A percentile compares a stretch with the other conserved stretches of the same genome.
Evolutionary conservation across 2,888 invertebrate genomes (phyloP).

Genomic region (Caenorhabditis drosophilae): DNA sequence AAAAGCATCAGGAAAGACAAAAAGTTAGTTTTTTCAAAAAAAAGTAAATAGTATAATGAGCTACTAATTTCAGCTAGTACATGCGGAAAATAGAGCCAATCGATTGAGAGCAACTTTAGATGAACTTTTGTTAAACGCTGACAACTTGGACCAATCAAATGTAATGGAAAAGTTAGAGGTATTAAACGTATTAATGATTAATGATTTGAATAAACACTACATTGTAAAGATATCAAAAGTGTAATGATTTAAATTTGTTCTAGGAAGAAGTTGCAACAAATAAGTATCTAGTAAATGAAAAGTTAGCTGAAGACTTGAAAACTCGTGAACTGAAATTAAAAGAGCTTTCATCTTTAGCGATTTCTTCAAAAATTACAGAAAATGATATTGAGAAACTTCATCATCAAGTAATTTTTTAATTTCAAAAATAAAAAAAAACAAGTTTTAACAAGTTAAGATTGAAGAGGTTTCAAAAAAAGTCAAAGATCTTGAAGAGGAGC

Average conservation of each 20-base stretch:
- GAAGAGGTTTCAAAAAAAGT: conserved; percentile 75
- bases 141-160: conserved; percentile 3
- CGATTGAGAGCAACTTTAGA: conserved; percentile 76
- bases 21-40: conserved; percentile 26
- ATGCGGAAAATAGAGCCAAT: conserved; percentile 33
- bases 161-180: conserved; percentile 4
- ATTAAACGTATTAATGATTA: not conserved
- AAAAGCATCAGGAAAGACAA: conserved; percentile 68
- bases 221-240: not conserved
- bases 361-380: conserved; percentile 77
- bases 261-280: conserved; percentile 80
- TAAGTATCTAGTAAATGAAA: conserved; percentile 80
- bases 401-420: conserved; percentile 73
- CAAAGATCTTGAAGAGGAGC: conserved; percentile 79
- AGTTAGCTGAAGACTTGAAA: conserved; percentile 79
- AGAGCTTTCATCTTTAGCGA: conserved; percentile 78
- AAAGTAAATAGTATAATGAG: conserved; percentile 1
- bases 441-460: conserved; percentile 70
- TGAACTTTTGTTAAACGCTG: conserved; percentile 74
- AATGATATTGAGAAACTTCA: conserved; percentile 77
- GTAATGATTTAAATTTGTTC: too few species aligned
- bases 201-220: not conserved
- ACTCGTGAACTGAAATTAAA: conserved; percentile 76
- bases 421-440: not conserved
- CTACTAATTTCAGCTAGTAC: conserved; percentile 33